Conservation (phyloP, 1,140 invertebrate genomes). For the Hormaphis cornu region DNA sequence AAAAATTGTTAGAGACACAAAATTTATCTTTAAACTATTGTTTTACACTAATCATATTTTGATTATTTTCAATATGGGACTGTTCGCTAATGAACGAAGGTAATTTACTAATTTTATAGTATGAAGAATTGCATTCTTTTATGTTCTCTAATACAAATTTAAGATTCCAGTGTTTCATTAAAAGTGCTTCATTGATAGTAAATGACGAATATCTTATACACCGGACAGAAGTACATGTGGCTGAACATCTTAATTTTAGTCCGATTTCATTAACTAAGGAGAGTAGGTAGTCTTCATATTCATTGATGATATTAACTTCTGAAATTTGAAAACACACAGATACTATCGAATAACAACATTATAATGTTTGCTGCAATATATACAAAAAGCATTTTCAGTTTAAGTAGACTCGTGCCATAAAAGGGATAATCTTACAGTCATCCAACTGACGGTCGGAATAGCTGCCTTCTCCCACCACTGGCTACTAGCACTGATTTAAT, state of each 20-base stretch:
- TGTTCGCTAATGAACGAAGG: constrained; percentile 5
- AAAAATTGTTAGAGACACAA: too few species aligned
- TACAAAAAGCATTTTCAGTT: too few species aligned
- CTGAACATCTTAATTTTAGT: constrained; percentile 62
- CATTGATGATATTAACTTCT: constrained; percentile 80
- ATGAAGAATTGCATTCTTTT: constrained; percentile 41
- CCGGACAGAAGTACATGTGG: constrained; percentile 66
- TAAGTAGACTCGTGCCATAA: too few species aligned
- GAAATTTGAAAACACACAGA: constrained; percentile 46
- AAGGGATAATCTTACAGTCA: too few species aligned
- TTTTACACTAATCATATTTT: neutral
- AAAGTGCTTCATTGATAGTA: constrained; percentile 59
- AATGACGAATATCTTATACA: constrained; percentile 77
- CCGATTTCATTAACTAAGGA: constrained; percentile 70
- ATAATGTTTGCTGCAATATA: neutral
- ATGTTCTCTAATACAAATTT: constrained; percentile 67
- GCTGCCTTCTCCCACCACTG: too few species aligned
- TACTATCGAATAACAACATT: too few species aligned
- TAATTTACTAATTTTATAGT: neutral
- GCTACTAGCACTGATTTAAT: too few species aligned
- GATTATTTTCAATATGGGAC: constrained; percentile 2
- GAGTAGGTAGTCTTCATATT: constrained; percentile 63
- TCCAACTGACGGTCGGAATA: too few species aligned
- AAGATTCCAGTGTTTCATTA: constrained; percentile 74
- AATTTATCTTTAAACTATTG: too few species aligned